Evolutionary conservation across 1,140 invertebrate genomes (phyloP), one percentile per base, ranked within the genome.

Genomic region (Hydropsyche tenuis): DNA sequence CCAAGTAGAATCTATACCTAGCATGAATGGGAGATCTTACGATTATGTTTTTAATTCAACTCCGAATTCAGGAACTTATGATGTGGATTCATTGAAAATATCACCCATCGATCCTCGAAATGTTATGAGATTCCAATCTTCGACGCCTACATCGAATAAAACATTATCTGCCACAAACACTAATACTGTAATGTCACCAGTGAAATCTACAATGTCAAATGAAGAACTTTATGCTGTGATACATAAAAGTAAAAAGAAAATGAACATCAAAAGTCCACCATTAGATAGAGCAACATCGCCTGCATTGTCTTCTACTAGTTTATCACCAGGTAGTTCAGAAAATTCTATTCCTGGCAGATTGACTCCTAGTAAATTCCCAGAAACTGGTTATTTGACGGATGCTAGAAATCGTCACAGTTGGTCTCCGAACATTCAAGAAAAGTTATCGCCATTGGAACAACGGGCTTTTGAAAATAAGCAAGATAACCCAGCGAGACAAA

Each of bases 181-280:
- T 20, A 75, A 73, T 68, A 37, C 82, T 46, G 77, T 89, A 62
- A 78, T 90, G 4, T 90, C 89, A 1, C 89, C 89, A 0, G 88
- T 89, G 20, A 91, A 90, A 82, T 90, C 89, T 14, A 90, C 89
- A 1, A 91, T 92, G 89, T 90, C 89, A 0, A 91, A 91, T 74
- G 91, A 92, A 80, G 91, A 92, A 79, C 80, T 93, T 0, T 93
- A 92, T 76, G 89, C 91, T 4, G 90, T 91, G 11, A 93, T 93
- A 65, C 91, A 93, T 79, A 92, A 92, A 81, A 92, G 90, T 51
- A 92, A 92, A 79, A 91, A 90, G 79, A 89, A 90, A 78, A 84
- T 92, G 43, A 92, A 91, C 77, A 91, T 91, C 69, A 88, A 86
- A 78, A 87, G 88, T 74, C 84, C 81, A 5, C 80, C 88, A 0